phyloP scores from a whole-genome alignment of 2,888 invertebrate genomes.

The Mayetiola destructor region DNA sequence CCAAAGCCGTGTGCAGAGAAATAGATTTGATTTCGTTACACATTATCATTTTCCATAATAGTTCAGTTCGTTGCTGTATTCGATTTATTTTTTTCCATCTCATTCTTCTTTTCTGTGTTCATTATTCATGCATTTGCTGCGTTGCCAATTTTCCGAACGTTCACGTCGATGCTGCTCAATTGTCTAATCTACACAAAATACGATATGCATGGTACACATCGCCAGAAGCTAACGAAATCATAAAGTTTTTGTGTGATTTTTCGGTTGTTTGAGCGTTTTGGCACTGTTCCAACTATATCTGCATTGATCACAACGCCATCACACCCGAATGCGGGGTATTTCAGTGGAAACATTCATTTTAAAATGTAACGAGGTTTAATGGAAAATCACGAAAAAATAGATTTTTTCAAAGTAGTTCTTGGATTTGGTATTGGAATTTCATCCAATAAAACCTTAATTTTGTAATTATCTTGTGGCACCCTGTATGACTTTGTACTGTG shows the following conservation, averaged over 20 bases:
- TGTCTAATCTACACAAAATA: not conserved
- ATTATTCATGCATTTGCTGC: not conserved
- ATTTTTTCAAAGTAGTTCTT: no score
- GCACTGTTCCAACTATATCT: no score
- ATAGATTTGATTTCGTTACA: slow-evolving; percentile 5
- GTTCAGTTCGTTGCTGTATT: not conserved
- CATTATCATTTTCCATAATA: slow-evolving; percentile 11
- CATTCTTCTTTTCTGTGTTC: not conserved
- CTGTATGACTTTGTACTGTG: no score
- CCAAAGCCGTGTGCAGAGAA: no score
- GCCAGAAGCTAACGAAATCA: not conserved
- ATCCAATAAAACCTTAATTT: no score
- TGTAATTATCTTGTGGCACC: no score
- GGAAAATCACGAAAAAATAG: no score
- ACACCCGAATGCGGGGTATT: slow-evolving; percentile 4
- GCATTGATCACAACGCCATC: slow-evolving; percentile 1
- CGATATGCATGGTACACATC: slow-evolving; percentile 1
- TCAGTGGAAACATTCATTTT: no score
- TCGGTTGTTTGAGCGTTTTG: no score
- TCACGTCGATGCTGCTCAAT: not conserved
- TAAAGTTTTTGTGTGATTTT: not conserved
- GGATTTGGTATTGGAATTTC: no score
- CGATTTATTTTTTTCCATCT: not conserved
- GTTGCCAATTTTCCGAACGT: slow-evolving; percentile 12
- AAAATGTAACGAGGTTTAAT: no score